Percentiles rank a stretch among this genome's conserved stretches.
Evolutionary conservation across 2,888 invertebrate species (phyloP).

Genomic region (Opisthograptis luteolata): DNA sequence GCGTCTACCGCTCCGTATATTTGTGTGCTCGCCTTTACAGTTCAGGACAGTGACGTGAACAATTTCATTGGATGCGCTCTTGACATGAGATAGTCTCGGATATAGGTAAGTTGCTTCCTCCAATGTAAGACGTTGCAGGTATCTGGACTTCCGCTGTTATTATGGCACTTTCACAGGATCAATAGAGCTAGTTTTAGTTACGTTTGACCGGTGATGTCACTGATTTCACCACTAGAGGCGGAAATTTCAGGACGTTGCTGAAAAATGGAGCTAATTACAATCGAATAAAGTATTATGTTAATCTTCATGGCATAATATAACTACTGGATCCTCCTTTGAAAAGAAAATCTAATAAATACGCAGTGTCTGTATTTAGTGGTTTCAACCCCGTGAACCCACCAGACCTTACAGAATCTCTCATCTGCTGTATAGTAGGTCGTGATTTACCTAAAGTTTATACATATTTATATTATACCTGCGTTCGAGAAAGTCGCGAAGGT

Average conservation of each 20-base stretch:
- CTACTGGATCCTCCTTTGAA: no score
- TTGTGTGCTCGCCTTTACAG: constrained; percentile 51
- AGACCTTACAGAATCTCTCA: constrained; percentile 40
- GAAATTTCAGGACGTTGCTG: no score
- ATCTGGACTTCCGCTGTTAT: constrained; percentile 8
- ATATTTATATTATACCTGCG: no score
- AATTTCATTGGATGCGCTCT: constrained; percentile 54
- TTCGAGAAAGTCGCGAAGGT: constrained; percentile 16
- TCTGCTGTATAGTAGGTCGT: constrained; percentile 22
- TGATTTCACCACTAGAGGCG: no score
- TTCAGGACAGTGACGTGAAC: constrained; percentile 56
- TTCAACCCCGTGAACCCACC: no score
- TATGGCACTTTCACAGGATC: constrained; percentile 47
- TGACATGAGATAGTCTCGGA: constrained; percentile 73
- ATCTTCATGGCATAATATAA: no score
- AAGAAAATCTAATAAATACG: no score
- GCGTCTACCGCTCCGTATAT: constrained; percentile 45
- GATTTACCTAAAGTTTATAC: constrained; percentile 19
- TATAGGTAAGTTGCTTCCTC: constrained; percentile 55
- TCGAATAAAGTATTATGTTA: no score
- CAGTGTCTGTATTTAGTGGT: no score
- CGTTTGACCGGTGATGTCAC: constrained; percentile 62
- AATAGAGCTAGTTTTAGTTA: no score
- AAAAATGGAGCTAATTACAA: no score
- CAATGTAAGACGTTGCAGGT: constrained; percentile 9